Evolutionary conservation across 2,797 vertebrate species (phyloP), one percentile per base, ranked within the genome.

Genomic region (Chelonia mydas): DNA sequence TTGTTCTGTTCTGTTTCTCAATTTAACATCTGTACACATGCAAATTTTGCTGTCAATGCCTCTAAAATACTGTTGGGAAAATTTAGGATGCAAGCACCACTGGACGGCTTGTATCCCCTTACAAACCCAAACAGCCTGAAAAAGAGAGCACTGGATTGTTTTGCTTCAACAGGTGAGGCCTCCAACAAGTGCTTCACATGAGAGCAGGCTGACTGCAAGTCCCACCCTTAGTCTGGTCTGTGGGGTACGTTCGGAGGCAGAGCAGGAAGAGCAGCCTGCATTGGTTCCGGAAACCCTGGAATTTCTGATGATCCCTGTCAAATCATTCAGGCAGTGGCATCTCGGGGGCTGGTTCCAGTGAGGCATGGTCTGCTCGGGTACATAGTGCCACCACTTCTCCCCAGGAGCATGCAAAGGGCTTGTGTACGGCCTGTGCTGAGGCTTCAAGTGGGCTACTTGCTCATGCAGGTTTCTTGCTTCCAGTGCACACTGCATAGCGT

Each of bases 21-120:
- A 2, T 84, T 81, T 54, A 87, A 50, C 49, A 83, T 87, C 7
- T 47, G 74, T 33, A 28, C 16, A 6, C 3, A 12, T 1, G 0
- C 2, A 54, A 0, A 5, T 81, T 85, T 82, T 87, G 8, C 15
- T 80, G 33, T 31, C 10, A 77, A 8, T 74, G 23, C 37, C 86
- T 2, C 0, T 0, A 88, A 78, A 16, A 25, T 49, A 12, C 2
- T 47, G 17, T 23, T 54, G 6, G 33, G 65, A 92, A 84, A 6
- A 37, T 2, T 5, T 25, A 0, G 31, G 7, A 87, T 84, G 7
- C 1, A 91, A 92, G 17, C 16, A 31, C 27, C 33, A 86, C 53
- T 12, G n/a, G 31, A 1, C 1, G 13, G 6, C 3, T 27, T 15
- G 9, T 0, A 51, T 0, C 0, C 28, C 84, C 85, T 15, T 78